Evolutionary conservation across 2,113 vertebrate genomes (phyloP), one percentile per base, ranked within the genome.

Genomic region (Lepus timidus): DNA sequence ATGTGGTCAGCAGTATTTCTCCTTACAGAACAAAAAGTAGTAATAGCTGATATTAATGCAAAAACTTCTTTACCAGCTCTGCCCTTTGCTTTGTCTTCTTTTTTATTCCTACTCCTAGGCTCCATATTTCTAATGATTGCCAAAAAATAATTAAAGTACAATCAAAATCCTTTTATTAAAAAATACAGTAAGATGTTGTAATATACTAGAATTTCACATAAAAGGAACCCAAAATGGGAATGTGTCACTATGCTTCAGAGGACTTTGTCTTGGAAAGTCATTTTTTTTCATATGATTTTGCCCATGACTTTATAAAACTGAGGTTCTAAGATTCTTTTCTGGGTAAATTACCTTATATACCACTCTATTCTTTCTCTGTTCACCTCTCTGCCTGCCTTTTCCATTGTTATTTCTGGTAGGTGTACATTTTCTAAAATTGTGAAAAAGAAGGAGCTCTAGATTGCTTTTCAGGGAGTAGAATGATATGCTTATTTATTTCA

Each of bases 121-220:
- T 27, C 0, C 36, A 85, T 6, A 64, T 93, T 83, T 88, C 31
- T 80, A 73, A 68, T 79, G 93, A 82, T 82, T 91, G 74, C 13
- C 25, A 61, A 82, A 39, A 55, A 74, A 20, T 44, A 52, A 61
- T 44, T 76, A n/a, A 12, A 64, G 7, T 74, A 64, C 4, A 88
- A 64, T 74, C 3, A 88, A 82, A 95, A 65, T 91, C 23, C 12
- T 91, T 55, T 91, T 44, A 51, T 4, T 81, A 75, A 74, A 55
- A 9, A 44, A 82, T 58, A 29, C 55, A 62, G 16, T 83, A 84
- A 27, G 70, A 86, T n/a, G 17, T 64, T 78, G 93, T 83, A 85
- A 85, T 55, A 39, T n/a, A 65, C 3, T 80, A 61, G 31, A 81
- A 65, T 91, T 81, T 75, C 44, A 95, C 10, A 39, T 74, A n/a